Conservation (phyloP, 2,888 invertebrate species). For the Phlogophora meticulosa region DNA sequence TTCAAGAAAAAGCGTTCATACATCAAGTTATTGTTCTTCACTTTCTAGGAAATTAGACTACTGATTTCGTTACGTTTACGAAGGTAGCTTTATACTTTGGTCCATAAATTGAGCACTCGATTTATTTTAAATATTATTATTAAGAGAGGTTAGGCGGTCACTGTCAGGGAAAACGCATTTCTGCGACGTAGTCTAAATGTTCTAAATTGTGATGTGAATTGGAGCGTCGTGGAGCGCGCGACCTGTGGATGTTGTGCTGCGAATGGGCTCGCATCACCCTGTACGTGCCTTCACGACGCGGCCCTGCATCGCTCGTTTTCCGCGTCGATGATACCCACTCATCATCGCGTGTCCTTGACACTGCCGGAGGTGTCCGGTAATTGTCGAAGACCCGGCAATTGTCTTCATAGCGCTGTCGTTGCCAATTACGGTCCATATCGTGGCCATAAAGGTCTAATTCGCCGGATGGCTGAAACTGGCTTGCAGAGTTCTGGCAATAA, state of each 20-base stretch:
- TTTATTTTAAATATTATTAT: conserved; percentile 72
- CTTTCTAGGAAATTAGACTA: conserved; percentile 65
- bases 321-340: conserved; percentile 79
- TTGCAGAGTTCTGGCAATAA: conserved; percentile 87
- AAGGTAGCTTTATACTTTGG: conserved; percentile 85
- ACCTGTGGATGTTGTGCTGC: conserved; percentile 92
- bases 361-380: conserved; percentile 78
- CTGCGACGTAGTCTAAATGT: conserved; percentile 92
- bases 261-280: conserved; percentile 91
- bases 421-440: conserved; percentile 91
- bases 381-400: conserved; percentile 83
- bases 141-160: conserved; percentile 73
- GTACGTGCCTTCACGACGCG: conserved; percentile 87
- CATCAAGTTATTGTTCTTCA: conserved; percentile 56
- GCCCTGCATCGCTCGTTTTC: conserved; percentile 84
- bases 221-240: conserved; percentile 90
- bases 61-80: conserved; percentile 64
- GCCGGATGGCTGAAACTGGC: conserved; percentile 92
- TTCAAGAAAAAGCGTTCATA: conserved; percentile 53
- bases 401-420: conserved; percentile 86
- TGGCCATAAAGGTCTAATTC: conserved; percentile 93
- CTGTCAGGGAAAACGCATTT: conserved; percentile 92
- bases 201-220: conserved; percentile 93
- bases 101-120: conserved; percentile 89
- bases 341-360: conserved; percentile 77